phyloP scores from a whole-genome alignment of 2,113 vertebrate species.

The Antechinus flavipes region DNA sequence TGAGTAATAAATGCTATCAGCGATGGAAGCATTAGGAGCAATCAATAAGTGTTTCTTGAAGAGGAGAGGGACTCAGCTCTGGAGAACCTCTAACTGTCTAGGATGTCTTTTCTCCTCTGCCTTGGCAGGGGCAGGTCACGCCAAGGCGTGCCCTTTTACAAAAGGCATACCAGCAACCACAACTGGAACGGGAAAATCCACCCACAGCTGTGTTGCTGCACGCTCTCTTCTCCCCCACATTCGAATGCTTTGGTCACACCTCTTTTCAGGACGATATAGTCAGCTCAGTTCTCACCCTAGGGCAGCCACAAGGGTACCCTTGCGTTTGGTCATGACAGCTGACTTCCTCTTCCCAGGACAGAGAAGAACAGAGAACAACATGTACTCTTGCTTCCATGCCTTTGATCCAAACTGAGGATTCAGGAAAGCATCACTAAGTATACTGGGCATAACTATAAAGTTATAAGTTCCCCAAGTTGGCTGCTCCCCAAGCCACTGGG shows the following conservation, averaged over 20 bases:
- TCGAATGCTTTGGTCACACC: neutral
- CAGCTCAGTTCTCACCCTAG: slow-evolving; percentile 23
- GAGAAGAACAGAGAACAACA: slow-evolving; percentile 4
- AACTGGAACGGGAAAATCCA: neutral
- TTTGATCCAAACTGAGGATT: slow-evolving; percentile 43
- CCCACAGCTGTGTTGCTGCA: neutral
- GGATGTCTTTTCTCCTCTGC: neutral
- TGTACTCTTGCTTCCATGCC: slow-evolving; percentile 21
- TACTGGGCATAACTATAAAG: slow-evolving; percentile 31
- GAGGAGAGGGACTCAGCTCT: neutral
- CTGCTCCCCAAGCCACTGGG: slow-evolving; percentile 8
- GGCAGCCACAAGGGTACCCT: slow-evolving; percentile 14
- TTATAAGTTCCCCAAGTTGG: neutral
- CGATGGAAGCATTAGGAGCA: neutral
- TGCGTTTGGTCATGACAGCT: slow-evolving; percentile 30
- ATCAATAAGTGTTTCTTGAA: neutral
- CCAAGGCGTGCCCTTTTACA: neutral
- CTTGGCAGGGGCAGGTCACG: neutral
- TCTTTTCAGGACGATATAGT: neutral
- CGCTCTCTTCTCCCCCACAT: neutral
- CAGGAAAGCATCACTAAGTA: slow-evolving; percentile 5
- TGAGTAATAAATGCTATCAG: neutral
- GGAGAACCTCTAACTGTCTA: neutral
- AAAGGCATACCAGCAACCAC: neutral
- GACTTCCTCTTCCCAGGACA: neutral